phyloP scores from a whole-genome alignment of 2,797 vertebrate species.

The Lepidocolaptes lacrymiger region DNA sequence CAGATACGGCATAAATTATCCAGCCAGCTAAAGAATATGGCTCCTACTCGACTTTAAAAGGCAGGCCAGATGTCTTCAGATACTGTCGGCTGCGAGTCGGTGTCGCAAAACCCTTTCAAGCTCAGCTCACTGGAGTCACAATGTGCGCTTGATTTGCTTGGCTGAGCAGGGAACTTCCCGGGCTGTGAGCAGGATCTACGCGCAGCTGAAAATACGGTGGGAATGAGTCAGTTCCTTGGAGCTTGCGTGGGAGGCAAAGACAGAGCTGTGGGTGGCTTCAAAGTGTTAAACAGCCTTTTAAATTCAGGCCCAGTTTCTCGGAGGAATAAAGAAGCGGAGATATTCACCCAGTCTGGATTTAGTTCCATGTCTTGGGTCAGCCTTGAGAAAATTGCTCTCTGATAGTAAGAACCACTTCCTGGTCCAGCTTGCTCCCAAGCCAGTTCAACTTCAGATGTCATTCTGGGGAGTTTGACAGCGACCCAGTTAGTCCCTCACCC shows the following conservation, averaged over 20 bases:
- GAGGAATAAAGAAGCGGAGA: conserved; percentile 43
- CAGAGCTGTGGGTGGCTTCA: conserved; percentile 66
- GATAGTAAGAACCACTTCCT: background rate
- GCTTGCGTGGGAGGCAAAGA: conserved; percentile 62
- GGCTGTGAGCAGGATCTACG: conserved; percentile 7
- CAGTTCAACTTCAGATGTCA: background rate
- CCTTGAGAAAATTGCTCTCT: conserved; percentile 12
- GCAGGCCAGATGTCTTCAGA: conserved; percentile 59
- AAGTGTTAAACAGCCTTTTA: conserved; percentile 59
- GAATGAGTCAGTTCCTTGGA: conserved; percentile 72
- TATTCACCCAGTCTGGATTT: background rate
- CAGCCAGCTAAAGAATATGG: background rate
- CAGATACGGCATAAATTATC: conserved; percentile 11
- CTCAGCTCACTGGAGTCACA: conserved; percentile 15
- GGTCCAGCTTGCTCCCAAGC: background rate
- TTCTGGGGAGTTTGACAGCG: background rate
- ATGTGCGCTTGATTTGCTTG: conserved; percentile 30
- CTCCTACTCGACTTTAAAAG: conserved; percentile 41
- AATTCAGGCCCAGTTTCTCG: conserved; percentile 30
- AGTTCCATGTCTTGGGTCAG: conserved; percentile 19
- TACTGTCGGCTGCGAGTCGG: background rate
- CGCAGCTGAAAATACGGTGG: conserved; percentile 56
- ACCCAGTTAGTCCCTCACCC: background rate
- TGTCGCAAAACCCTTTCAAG: conserved; percentile 5
- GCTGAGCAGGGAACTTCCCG: conserved; percentile 15